Evolutionary conservation across 2,888 invertebrate species (phyloP).

Genomic region (Argyresthia goedartella): DNA sequence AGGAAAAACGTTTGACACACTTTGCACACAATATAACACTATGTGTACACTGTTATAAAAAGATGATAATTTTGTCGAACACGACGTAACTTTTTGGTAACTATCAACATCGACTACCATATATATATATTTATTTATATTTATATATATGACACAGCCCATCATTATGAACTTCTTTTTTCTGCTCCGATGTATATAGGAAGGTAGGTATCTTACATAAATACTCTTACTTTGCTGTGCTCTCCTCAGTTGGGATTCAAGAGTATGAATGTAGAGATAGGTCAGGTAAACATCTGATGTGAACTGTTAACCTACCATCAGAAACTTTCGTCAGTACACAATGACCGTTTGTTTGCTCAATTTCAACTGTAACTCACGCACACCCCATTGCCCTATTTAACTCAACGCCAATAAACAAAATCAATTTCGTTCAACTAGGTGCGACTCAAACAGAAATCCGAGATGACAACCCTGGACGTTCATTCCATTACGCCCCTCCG

Average conservation of each 20-base stretch:
- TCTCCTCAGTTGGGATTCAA: background rate
- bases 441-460: conserved; percentile 3
- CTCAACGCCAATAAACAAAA: background rate
- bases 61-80: too few species aligned
- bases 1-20: too few species aligned
- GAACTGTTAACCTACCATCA: background rate
- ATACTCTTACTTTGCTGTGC: background rate
- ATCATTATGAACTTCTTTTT: too few species aligned
- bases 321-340: background rate
- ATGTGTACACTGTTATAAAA: too few species aligned
- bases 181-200: too few species aligned
- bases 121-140: too few species aligned
- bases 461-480: conserved; percentile 31
- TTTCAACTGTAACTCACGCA: background rate
- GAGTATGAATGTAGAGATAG: background rate
- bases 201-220: too few species aligned
- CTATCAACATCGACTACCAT: too few species aligned
- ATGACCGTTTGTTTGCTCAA: background rate
- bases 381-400: background rate
- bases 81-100: too few species aligned
- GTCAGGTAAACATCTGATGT: background rate
- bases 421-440: background rate
- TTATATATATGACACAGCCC: background rate
- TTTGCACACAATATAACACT: too few species aligned
- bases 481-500: conserved; percentile 44